Percentiles rank a stretch among this genome's conserved stretches.
phyloP scores from a whole-genome alignment of 2,113 vertebrate species.

The Sakesphorus luctuosus region DNA sequence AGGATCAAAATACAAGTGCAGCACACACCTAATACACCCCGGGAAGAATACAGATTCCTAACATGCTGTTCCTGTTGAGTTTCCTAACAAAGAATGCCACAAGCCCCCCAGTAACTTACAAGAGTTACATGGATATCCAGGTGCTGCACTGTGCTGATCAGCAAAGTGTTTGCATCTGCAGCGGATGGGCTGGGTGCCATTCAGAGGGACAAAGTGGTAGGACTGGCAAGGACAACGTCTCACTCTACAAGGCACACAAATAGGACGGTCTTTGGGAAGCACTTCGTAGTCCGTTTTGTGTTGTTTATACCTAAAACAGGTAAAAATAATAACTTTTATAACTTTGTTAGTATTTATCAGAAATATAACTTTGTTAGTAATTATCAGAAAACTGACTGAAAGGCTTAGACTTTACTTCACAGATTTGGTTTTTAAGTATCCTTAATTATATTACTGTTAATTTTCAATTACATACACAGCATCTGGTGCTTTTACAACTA shows the following conservation, averaged over 20 bases:
- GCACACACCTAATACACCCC: accelerated
- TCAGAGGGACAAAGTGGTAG: conserved; percentile 80
- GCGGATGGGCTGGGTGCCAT: conserved; percentile 79
- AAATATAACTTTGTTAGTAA: not conserved
- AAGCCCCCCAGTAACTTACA: conserved; percentile 77
- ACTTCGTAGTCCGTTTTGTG: conserved; percentile 88
- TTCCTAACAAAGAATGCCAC: not conserved
- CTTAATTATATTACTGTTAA: not conserved
- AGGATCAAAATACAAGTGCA: not conserved
- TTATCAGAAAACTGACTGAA: not conserved
- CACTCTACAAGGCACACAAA: conserved; percentile 81
- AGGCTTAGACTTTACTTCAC: not conserved
- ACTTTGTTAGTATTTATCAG: not conserved
- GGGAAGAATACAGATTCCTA: not conserved
- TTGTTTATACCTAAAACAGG: conserved; percentile 85
- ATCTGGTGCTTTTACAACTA: not conserved
- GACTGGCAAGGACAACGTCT: conserved; percentile 77
- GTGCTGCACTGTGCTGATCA: conserved; percentile 79
- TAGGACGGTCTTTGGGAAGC: conserved; percentile 79
- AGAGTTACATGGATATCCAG: conserved; percentile 75
- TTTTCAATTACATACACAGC: not conserved
- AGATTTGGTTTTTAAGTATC: not conserved
- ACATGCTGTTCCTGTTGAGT: accelerated
- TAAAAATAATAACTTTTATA: not conserved
- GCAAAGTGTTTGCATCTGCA: conserved; percentile 89